Conservation (phyloP, 2,113 vertebrate genomes). For the Hyaena hyaena region DNA sequence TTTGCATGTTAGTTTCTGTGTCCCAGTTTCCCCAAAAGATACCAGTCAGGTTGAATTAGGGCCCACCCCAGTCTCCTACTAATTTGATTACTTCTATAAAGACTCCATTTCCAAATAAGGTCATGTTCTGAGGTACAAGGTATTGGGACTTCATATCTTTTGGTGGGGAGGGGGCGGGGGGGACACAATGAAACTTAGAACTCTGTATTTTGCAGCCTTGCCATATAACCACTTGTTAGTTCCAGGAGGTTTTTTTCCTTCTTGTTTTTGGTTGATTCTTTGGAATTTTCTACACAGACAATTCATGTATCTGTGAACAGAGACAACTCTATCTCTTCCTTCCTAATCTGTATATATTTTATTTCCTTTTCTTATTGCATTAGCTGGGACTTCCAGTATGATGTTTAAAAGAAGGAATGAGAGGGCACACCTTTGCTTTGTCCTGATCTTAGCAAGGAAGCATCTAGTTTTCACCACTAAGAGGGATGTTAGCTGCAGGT, state of each 20-base stretch:
- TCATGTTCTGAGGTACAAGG: neutral
- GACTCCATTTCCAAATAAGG: neutral
- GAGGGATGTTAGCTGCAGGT: neutral
- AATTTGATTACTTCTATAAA: neutral
- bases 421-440: neutral
- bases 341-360: neutral
- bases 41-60: neutral
- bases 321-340: neutral
- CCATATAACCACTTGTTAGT: neutral
- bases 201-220: neutral
- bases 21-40: neutral
- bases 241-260: neutral
- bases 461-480: neutral
- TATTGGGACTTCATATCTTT: neutral
- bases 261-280: neutral
- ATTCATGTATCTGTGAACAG: neutral
- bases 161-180: too few species aligned
- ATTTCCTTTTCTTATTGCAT: neutral
- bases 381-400: neutral
- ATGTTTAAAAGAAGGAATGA: neutral
- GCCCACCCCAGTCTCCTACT: neutral
- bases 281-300: neutral
- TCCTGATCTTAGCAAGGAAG: neutral
- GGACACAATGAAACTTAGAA: neutral
- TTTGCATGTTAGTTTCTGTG: neutral